Base-by-base conservation (phyloP, 2,888 invertebrate species). In the Noctuana brunneofusca region DNA sequence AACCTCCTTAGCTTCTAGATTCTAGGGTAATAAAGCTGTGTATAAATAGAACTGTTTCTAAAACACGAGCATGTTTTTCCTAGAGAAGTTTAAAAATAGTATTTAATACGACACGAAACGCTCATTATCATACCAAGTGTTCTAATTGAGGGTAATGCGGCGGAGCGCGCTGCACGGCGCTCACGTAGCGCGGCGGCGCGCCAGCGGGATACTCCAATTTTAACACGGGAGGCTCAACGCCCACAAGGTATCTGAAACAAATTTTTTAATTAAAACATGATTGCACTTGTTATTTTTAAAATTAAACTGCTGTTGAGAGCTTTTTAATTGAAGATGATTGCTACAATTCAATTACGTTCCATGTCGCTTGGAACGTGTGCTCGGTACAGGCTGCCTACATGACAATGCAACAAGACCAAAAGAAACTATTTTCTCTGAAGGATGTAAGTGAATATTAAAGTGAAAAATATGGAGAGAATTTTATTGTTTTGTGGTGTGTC, bases 211-310 rank as follows among this genome's bases (percentile, higher is more conserved):
- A 95, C 78, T 94, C 94, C 71, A 96, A 89, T 71, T 95, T 94
- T 68, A 97, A 87, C 67, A 97, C 96, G 0, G 97, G 96, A n/a
- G 96, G 96, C 75, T 97, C 96, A 69, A 97, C 93, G 16, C 97
- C 97, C 79, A 97, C 97, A 62, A 97, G 92, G 83, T 96, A 97
- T 73, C 95, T 96, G 67, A n/a, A 62, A 62, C 24, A 14, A 46
- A 16, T 49, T 18, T 46, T 56, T 56, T 20, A 20, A 53, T 53
- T 53, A 53, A 35, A 50, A 50, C 50, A 30, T 30, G 50, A 50
- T 35, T 35, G 35, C 18, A 18, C 35, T 14, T 30, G 24, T 52
- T 35, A 18, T 20, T 12, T 52, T 52, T 14, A 14, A 49, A 24
- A 49, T 24, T 49, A 24, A 24, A 49, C 24, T 24, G 24, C 32